Base-by-base conservation (phyloP, 2,888 invertebrate species). In the Erynnis tages region DNA sequence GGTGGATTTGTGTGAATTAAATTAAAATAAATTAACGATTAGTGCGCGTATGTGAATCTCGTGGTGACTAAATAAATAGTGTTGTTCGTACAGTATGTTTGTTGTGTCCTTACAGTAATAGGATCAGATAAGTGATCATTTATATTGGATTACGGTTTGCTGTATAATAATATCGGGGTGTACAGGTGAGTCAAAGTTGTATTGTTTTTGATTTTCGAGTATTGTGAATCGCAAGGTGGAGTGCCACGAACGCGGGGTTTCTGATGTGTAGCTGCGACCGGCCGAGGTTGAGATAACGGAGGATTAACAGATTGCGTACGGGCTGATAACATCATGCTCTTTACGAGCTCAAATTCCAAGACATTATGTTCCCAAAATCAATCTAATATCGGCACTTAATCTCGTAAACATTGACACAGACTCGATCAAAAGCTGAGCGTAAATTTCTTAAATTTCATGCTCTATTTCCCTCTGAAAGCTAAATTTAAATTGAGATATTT, bases 81-180 rank as follows among this genome's bases (percentile, higher is more conserved):
- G 84, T 75, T 70, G 62, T 77, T 71, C 57, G 57, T 57, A 63
- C 73, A 71, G 79, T 83, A 84, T 85, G 82, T 83, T 87, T 81
- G 77, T 85, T 82, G 88, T 88, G 87, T 75, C 77, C 75, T 73
- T 70, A 66, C 70, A 70, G 70, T 87, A 88, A 84, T 87, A 85
- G 79, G 86, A 87, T 87, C 59, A 56, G 54, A 65, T 62, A 79
- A 81, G 84, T 87, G 87, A 71, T 78, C 76, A 71, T 69, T 60
- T 72, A 77, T 88, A 87, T 88, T 88, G 87, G 88, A 87, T 87
- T 87, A 86, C 82, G 66, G 73, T 78, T 79, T 73, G 78, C 78
- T 82, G 82, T 74, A 75, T 75, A 75, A 74, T 79, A 52, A 45
- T 74, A 71, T 76, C 74, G 70, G 70, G 68, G 69, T 76, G 68